Base-by-base conservation (phyloP, 2,888 invertebrate genomes). In the Glyphotaelius pellucidus region DNA sequence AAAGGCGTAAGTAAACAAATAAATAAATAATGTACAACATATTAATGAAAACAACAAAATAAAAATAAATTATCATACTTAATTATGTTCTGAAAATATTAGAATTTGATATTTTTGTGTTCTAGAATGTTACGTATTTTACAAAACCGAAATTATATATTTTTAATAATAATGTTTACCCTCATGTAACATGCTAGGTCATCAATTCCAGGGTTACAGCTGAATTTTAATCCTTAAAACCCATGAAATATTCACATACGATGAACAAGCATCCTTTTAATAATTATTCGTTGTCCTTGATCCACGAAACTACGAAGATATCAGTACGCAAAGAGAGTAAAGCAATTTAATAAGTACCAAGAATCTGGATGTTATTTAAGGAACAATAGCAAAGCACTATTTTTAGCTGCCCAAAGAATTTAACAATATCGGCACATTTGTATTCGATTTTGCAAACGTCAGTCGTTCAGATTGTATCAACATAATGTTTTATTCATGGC, bases 401-500 rank as follows among this genome's bases (percentile, higher is more conserved):
- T 35, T 83, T 83, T 83, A 83, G 83, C 35, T 83, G 12, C 83
- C 83, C 35, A 83, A 83, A 83, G 83, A 35, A 83, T 83, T 83
- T 83, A 32, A 83, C 83, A 83, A 83, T 32, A 83, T 83, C 19
- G 87, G 31, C 25, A 42, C 91, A 91, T 91, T 91, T 91, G 86
- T 86, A 87, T 87, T 91, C 67, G 32, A 47, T 79, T 87, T 91
- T 91, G 86, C 79, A 86, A 90, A 87, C 91, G 87, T 91, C 91
- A 91, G 91, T 80, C 86, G 83, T 35, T 83, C 83, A 83, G 83
- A 83, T 83, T 19, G 35, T 35, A 83, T 83, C 83, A 32, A 32
- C 83, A 38, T 25, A 35, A 92, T 92, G 92, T 89, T 90, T 92
- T 92, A 92, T 92, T 92, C 92, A 92, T 91, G 42, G 25, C 89